phyloP scores from a whole-genome alignment of 2,888 invertebrate species.

The Metallyticus violacea region DNA sequence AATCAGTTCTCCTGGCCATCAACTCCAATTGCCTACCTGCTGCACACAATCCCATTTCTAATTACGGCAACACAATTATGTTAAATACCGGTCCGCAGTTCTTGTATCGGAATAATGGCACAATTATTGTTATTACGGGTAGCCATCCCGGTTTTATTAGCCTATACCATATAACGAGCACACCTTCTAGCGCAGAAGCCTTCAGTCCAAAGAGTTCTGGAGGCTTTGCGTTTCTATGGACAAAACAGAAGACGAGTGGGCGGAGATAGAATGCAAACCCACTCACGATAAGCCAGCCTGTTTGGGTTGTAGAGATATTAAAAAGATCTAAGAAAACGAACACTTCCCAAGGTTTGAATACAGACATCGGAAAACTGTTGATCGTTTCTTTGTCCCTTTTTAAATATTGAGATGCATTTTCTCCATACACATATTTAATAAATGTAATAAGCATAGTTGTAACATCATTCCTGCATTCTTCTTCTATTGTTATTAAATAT shows the following conservation, averaged over 20 bases:
- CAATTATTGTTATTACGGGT: background rate
- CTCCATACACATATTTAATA: too few relatives aligned
- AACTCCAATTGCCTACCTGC: too few relatives aligned
- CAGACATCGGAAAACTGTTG: too few relatives aligned
- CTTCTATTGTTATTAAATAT: too few relatives aligned
- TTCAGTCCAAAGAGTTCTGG: background rate
- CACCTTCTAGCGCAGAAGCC: background rate
- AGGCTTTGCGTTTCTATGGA: too few relatives aligned
- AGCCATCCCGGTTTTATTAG: background rate
- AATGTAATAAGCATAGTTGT: too few relatives aligned
- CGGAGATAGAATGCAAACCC: background rate
- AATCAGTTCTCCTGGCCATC: conserved; percentile 12
- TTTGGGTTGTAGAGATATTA: background rate
- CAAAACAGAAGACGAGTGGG: background rate
- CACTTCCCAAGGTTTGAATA: too few relatives aligned
- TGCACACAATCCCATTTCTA: background rate
- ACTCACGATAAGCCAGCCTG: too few relatives aligned
- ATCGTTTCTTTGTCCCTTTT: too few relatives aligned
- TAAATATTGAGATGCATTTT: too few relatives aligned
- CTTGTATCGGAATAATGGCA: background rate
- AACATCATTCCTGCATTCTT: too few relatives aligned
- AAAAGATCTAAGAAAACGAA: too few relatives aligned
- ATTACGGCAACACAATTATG: conserved; percentile 3
- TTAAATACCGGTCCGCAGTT: background rate
- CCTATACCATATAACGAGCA: background rate